Conservation (phyloP, 2,797 vertebrate genomes). For the Ptychadena robeensis region DNA sequence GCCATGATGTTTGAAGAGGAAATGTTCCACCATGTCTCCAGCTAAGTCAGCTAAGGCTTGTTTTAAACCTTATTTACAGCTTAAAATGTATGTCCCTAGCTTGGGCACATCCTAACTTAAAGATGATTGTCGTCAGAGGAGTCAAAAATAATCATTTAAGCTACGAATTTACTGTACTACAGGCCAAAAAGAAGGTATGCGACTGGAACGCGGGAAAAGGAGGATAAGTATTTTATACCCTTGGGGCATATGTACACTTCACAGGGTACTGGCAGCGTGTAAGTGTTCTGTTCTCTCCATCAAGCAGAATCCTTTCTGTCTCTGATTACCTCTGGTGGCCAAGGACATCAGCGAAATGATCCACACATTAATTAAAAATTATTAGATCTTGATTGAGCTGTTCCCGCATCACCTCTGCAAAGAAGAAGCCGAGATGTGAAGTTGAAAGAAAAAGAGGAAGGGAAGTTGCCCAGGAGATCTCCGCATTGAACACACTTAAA, state of each 20-base stretch:
- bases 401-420: conserved; percentile 70
- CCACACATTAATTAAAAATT: conserved; percentile 80
- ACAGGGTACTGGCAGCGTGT: conserved; percentile 3
- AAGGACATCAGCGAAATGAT: conserved; percentile 80
- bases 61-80: not conserved
- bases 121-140: not conserved
- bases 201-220: not conserved
- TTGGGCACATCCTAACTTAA: not conserved
- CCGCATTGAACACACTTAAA: not conserved
- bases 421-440: conserved; percentile 48
- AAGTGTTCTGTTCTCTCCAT: conserved; percentile 47
- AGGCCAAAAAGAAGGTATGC: not conserved
- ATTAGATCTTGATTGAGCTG: conserved; percentile 78
- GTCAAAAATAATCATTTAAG: not conserved
- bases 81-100: not conserved
- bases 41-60: not conserved
- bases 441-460: conserved; percentile 61
- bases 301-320: conserved; percentile 74
- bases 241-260: not conserved
- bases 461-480: not conserved
- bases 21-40: no score
- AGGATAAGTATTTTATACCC: not conserved
- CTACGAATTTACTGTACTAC: not conserved
- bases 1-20: not conserved
- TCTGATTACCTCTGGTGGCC: conserved; percentile 76